phyloP scores from a whole-genome alignment of 1,140 invertebrate genomes.

The Potamilus streckersoni region DNA sequence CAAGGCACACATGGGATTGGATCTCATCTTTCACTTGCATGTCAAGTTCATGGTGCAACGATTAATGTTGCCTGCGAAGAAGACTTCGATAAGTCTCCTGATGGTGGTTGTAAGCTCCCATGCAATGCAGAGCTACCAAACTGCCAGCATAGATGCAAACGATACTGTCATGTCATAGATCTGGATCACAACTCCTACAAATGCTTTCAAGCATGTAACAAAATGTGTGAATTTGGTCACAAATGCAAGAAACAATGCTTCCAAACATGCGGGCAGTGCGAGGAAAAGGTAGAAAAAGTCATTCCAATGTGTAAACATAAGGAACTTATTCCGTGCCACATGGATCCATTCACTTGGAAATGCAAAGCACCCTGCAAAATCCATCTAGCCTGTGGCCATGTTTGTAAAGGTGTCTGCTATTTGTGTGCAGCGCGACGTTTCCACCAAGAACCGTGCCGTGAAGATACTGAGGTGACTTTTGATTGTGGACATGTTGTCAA shows the following conservation, averaged over 20 bases:
- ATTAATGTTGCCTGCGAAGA: conserved; percentile 29
- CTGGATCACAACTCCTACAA: conserved; percentile 34
- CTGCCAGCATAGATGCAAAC: conserved; percentile 59
- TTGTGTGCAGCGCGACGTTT: conserved; percentile 70
- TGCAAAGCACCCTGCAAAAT: conserved; percentile 26
- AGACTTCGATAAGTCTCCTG: conserved; percentile 58
- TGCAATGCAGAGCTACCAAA: conserved; percentile 46
- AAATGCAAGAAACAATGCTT: conserved; percentile 38
- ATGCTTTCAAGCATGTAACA: conserved; percentile 48
- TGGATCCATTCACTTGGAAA: conserved; percentile 13
- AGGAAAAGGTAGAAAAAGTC: conserved; percentile 9
- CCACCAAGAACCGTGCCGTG: conserved; percentile 5
- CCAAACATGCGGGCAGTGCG: conserved; percentile 43
- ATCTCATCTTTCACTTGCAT: conserved; percentile 56
- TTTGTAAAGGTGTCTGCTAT: conserved; percentile 73
- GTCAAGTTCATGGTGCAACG: conserved; percentile 61
- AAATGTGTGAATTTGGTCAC: conserved; percentile 40
- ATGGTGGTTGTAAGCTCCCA: conserved; percentile 60
- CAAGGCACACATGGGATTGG: conserved; percentile 26
- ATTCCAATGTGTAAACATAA: conserved; percentile 27
- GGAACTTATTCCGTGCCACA: conserved; percentile 23
- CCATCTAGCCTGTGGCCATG: conserved; percentile 70
- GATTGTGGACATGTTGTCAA: conserved; percentile 52
- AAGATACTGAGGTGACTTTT: conserved; percentile 1
- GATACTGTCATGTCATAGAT: conserved; percentile 47